Percentiles rank a stretch among this genome's conserved stretches.
Conservation (phyloP, 2,113 vertebrate species). For the Oryzias celebensis region DNA sequence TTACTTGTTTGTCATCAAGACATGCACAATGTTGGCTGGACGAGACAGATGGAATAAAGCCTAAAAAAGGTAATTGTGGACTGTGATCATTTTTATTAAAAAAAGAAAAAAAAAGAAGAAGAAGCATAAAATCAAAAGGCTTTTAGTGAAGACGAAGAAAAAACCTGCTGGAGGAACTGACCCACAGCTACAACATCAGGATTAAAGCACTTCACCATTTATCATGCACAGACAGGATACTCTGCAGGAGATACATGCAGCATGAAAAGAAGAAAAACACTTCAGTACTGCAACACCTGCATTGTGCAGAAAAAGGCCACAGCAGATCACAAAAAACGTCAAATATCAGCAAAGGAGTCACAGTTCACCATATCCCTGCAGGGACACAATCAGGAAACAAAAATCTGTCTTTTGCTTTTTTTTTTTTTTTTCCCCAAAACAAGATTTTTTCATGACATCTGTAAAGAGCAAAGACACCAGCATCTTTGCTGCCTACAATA, state of each 20-base stretch:
- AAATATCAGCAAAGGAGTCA: slow-evolving; percentile 39
- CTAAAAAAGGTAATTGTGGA: slow-evolving; percentile 15
- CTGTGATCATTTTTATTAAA: slow-evolving; percentile 63
- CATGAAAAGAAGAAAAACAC: slow-evolving; percentile 4
- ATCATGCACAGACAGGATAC: slow-evolving; percentile 64
- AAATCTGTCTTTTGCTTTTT: neutral
- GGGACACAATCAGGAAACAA: slow-evolving; percentile 13
- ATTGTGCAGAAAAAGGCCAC: slow-evolving; percentile 66
- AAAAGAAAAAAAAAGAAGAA: slow-evolving; percentile 40
- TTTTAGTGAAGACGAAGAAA: slow-evolving; percentile 45
- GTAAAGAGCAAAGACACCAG: slow-evolving; percentile 63
- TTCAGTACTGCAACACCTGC: slow-evolving; percentile 56
- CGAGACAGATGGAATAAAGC: slow-evolving; percentile 42
- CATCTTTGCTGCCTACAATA: slow-evolving; percentile 52
- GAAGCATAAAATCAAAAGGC: slow-evolving; percentile 39
- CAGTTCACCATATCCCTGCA: slow-evolving; percentile 39
- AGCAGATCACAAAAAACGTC: slow-evolving; percentile 67
- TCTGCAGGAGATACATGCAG: slow-evolving; percentile 56
- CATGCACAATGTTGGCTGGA: slow-evolving; percentile 1
- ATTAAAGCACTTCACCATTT: slow-evolving; percentile 58
- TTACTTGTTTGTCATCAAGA: slow-evolving; percentile 31
- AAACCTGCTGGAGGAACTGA: slow-evolving; percentile 57
- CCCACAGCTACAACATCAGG: slow-evolving; percentile 63
- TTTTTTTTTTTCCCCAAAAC: neutral
- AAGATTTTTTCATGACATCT: slow-evolving; percentile 56